A percentile compares a stretch with the other conserved stretches of the same genome.
Conservation (phyloP, 2,888 invertebrate genomes). For the Metallyticus violacea region DNA sequence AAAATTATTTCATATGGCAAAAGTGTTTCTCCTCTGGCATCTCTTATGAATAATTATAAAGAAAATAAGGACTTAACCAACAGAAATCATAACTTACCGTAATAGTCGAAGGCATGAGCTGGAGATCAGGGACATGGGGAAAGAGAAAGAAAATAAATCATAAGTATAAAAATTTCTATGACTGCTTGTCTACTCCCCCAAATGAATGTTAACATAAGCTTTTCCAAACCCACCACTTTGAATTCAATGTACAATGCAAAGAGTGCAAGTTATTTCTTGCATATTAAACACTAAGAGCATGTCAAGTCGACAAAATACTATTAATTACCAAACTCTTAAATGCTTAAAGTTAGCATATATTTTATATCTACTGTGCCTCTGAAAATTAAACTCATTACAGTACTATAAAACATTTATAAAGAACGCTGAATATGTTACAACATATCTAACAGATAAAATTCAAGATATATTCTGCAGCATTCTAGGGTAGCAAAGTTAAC, state of each 20-base stretch:
- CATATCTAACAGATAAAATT: background rate
- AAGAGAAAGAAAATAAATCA: slow-evolving; percentile 44
- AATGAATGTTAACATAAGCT: background rate
- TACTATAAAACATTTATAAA: no score
- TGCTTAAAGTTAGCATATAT: background rate
- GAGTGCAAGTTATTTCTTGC: background rate
- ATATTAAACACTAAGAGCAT: background rate
- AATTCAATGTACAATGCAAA: background rate
- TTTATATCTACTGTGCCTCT: background rate
- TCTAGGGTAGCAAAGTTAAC: background rate
- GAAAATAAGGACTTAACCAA: slow-evolving; percentile 44
- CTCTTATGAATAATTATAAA: slow-evolving; percentile 16
- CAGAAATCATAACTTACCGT: slow-evolving; percentile 93
- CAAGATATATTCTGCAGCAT: background rate
- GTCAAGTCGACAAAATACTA: background rate
- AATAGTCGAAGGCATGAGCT: slow-evolving; percentile 98
- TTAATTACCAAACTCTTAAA: background rate
- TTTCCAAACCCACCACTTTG: background rate
- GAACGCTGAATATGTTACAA: background rate
- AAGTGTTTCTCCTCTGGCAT: background rate
- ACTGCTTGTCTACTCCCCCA: background rate
- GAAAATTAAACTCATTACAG: background rate
- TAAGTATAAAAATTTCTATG: background rate
- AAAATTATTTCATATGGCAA: background rate
- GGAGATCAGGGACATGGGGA: slow-evolving; percentile 42